Conservation (phyloP, 2,797 vertebrate species). For the Sebastes reedi region DNA sequence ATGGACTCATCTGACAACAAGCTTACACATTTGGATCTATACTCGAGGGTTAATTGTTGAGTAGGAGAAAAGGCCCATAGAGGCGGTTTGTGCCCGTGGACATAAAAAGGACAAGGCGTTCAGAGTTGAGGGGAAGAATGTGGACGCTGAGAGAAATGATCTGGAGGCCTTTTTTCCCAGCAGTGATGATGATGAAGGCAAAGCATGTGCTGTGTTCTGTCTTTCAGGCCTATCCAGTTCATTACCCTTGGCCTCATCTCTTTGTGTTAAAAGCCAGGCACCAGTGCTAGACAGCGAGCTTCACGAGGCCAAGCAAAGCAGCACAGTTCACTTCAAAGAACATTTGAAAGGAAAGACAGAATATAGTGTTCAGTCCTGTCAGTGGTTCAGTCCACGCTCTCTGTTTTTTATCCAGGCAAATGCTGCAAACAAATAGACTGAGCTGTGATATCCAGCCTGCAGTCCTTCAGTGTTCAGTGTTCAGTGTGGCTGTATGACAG, state of each 20-base stretch:
- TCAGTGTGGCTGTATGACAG: not conserved
- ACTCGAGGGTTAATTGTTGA: constrained; percentile 24
- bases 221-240: constrained; percentile 37
- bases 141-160: constrained; percentile 29
- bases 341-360: not conserved
- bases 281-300: not conserved
- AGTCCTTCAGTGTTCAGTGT: constrained; percentile 12
- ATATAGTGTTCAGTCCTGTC: not conserved
- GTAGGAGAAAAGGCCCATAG: constrained; percentile 15
- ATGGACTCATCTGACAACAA: constrained; percentile 15
- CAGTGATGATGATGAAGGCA: constrained; percentile 30
- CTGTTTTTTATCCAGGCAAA: constrained; percentile 14
- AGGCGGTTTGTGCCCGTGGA: constrained; percentile 31
- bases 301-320: constrained; percentile 52
- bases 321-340: constrained; percentile 18
- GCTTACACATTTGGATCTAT: not conserved
- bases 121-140: constrained; percentile 37
- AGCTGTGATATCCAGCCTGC: constrained; percentile 18
- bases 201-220: constrained; percentile 31
- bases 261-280: constrained; percentile 43
- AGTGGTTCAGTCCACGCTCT: not conserved
- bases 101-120: constrained; percentile 40
- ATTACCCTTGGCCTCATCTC: constrained; percentile 47
- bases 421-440: constrained; percentile 11
- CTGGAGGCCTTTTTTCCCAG: constrained; percentile 39